phyloP scores from a whole-genome alignment of 2,888 invertebrate species.

The Sesamia inferens region DNA sequence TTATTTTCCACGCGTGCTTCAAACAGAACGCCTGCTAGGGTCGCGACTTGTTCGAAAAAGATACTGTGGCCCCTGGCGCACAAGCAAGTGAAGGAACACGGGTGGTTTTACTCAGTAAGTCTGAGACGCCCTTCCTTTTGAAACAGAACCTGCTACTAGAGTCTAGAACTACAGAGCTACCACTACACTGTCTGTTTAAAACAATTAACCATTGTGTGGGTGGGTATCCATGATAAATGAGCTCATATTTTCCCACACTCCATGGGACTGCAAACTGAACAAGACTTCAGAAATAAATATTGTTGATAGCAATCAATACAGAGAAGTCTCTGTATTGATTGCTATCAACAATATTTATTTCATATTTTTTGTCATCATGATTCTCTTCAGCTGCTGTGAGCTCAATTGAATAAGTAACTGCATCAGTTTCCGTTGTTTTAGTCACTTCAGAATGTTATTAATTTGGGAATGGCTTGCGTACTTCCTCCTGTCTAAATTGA shows the following conservation, averaged over 20 bases:
- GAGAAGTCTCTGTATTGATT: too few species aligned
- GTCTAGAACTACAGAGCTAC: neutral
- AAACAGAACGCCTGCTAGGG: too few species aligned
- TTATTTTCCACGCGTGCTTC: too few species aligned
- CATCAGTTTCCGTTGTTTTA: neutral
- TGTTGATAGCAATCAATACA: constrained; percentile 7
- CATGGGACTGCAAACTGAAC: neutral
- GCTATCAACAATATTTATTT: too few species aligned
- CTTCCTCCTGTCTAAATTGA: neutral
- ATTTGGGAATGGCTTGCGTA: neutral
- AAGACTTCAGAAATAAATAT: constrained; percentile 17
- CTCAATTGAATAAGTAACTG: neutral
- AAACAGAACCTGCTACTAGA: neutral
- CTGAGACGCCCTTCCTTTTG: neutral
- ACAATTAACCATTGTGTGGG: neutral
- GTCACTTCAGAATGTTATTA: neutral
- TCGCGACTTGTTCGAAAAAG: too few species aligned
- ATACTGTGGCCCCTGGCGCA: too few species aligned
- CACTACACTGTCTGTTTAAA: neutral
- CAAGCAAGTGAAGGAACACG: too few species aligned
- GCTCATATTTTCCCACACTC: neutral
- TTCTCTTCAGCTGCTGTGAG: neutral
- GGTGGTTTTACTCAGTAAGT: too few species aligned
- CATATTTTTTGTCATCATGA: neutral
- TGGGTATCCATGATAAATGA: neutral